phyloP scores from a whole-genome alignment of 2,888 invertebrate species.

The Drosophila ustulata region DNA sequence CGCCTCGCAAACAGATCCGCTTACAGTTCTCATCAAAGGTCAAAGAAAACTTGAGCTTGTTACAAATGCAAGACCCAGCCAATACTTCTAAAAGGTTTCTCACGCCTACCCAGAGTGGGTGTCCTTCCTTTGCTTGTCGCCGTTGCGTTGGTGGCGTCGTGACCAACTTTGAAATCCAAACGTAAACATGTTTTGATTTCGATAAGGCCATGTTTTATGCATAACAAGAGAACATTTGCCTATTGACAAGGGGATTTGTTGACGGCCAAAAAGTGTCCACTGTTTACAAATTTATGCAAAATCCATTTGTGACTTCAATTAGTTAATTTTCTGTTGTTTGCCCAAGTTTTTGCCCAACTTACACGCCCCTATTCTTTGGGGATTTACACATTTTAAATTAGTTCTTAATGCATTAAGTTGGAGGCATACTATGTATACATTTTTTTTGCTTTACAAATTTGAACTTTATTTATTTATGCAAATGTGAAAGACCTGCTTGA shows the following conservation, averaged over 20 bases:
- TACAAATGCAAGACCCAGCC: conserved; percentile 41
- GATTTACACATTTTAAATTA: conserved; percentile 43
- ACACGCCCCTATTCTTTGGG: background rate
- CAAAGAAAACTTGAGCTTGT: conserved; percentile 25
- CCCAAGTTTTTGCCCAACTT: conserved; percentile 8
- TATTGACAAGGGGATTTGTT: conserved; percentile 47
- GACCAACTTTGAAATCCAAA: conserved; percentile 28
- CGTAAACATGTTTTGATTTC: conserved; percentile 69
- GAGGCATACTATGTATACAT: background rate
- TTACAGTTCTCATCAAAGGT: conserved; percentile 21
- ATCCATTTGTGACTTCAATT: conserved; percentile 53
- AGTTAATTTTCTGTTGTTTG: conserved; percentile 49
- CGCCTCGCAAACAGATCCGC: conserved; percentile 4
- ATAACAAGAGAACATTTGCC: conserved; percentile 32
- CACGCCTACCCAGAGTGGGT: conserved; percentile 7
- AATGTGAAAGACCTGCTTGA: conserved; percentile 24
- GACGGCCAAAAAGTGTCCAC: conserved; percentile 24
- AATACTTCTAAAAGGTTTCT: conserved; percentile 37
- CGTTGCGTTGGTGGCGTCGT: conserved; percentile 7
- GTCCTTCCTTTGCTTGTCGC: background rate
- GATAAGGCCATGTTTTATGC: conserved; percentile 65
- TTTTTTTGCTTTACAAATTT: conserved; percentile 30
- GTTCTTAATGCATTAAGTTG: conserved; percentile 35
- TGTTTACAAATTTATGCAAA: conserved; percentile 51
- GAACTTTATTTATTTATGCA: conserved; percentile 51